These are phyloP conservation scores for Drosophila cyrtoloma DNA, from an alignment of 2,888 invertebrate genomes.

Conservation along the genomic window DNA sequence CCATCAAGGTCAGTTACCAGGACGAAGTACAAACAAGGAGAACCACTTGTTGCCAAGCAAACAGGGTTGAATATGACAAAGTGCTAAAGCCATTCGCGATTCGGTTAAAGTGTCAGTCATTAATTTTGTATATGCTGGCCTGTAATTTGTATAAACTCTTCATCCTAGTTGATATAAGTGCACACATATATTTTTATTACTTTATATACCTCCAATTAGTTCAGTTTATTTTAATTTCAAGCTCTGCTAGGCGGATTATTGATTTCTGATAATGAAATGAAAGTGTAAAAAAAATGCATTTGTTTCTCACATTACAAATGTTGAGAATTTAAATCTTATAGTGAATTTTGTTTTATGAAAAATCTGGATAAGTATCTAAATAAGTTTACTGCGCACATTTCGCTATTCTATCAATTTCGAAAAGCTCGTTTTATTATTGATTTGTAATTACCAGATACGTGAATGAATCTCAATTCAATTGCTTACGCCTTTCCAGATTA, in stretches of 20 bases:
- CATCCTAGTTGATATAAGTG: not conserved
- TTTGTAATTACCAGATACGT: not conserved
- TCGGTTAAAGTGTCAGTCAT: not conserved
- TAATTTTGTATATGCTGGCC: not conserved
- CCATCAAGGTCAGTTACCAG: not conserved
- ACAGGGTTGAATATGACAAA: not conserved
- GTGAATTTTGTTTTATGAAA: not conserved
- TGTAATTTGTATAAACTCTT: not conserved
- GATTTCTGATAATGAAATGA: not conserved
- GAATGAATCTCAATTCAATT: constrained; percentile 1
- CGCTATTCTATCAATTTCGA: not conserved
- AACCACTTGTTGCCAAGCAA: not conserved
- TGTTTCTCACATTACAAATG: not conserved
- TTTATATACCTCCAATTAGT: not conserved
- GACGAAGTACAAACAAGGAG: not conserved
- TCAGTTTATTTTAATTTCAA: not conserved
- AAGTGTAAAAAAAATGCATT: not conserved
- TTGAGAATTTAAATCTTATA: not conserved
- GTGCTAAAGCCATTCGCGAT: not conserved
- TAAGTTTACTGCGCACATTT: not conserved
- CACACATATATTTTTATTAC: not conserved
- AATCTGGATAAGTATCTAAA: not conserved
- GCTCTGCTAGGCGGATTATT: not conserved
- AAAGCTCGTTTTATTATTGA: not conserved
- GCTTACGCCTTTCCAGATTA: not conserved